These are phyloP conservation scores for Oxytorus armatus DNA, from an alignment of 2,888 invertebrate species.

Conservation along the genomic window DNA sequence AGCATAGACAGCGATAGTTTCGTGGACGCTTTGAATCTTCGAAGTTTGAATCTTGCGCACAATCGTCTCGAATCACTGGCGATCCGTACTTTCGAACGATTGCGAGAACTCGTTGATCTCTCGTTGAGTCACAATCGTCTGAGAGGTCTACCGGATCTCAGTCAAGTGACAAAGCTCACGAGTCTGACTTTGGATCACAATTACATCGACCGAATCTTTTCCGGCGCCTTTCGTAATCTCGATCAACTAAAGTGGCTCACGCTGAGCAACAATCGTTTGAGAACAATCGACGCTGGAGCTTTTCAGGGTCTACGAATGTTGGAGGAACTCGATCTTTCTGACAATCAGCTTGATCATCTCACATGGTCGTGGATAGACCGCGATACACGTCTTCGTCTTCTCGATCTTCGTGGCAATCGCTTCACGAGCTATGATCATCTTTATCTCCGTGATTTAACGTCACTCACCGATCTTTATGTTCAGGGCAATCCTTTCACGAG, in stretches of 20 bases:
- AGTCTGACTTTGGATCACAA: conserved; percentile 75
- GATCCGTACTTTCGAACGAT: conserved; percentile 68
- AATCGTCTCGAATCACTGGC: conserved; percentile 71
- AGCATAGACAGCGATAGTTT: conserved; percentile 74
- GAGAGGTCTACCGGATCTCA: conserved; percentile 67
- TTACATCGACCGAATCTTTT: conserved; percentile 66
- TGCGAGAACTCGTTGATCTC: conserved; percentile 70
- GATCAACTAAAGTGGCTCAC: conserved; percentile 70
- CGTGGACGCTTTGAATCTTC: conserved; percentile 69
- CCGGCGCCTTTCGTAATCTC: conserved; percentile 69
- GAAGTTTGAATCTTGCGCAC: conserved; percentile 72
- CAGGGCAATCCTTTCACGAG: conserved; percentile 73
- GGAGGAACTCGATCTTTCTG: conserved; percentile 69
- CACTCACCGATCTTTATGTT: conserved; percentile 72
- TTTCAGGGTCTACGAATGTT: conserved; percentile 65
- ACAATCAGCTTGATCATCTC: conserved; percentile 71
- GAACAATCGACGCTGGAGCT: conserved; percentile 66
- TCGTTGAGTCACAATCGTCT: conserved; percentile 73
- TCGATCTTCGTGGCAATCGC: conserved; percentile 73
- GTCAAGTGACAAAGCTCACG: conserved; percentile 64
- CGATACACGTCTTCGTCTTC: conserved; percentile 62
- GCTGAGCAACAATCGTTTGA: conserved; percentile 73
- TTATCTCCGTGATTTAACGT: conserved; percentile 65
- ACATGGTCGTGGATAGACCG: conserved; percentile 71
- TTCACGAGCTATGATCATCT: conserved; percentile 53